phyloP scores from a whole-genome alignment of 2,797 vertebrate species.

The Pogoniulus pusillus region DNA sequence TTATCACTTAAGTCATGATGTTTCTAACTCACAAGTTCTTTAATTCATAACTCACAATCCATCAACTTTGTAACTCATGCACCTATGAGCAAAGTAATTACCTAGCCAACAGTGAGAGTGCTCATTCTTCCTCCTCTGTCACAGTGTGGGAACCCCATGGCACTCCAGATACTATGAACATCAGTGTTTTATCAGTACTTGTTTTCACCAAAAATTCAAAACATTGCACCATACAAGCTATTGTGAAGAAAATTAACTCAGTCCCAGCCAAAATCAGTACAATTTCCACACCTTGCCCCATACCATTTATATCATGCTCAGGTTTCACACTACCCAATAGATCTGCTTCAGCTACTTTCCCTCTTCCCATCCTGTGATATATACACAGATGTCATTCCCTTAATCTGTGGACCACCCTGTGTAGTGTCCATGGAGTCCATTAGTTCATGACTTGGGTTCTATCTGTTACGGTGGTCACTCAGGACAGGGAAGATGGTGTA shows the following conservation, averaged over 20 bases:
- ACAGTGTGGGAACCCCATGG: neutral
- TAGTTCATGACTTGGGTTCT: neutral
- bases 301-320: too few species aligned
- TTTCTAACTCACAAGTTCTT: constrained; percentile 1
- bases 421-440: neutral
- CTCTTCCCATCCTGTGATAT: neutral
- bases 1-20: neutral
- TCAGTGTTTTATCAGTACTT: constrained; percentile 1
- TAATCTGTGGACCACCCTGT: neutral
- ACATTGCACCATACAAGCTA: neutral
- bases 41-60: neutral
- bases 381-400: neutral
- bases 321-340: neutral
- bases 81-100: neutral
- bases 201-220: neutral
- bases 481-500: neutral
- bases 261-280: too few species aligned
- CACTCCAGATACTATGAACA: neutral
- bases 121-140: neutral
- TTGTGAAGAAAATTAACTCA: neutral
- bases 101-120: neutral
- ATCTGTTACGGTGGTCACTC: neutral
- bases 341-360: neutral
- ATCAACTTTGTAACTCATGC: neutral
- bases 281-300: too few species aligned